Evolutionary conservation across 2,113 vertebrate genomes (phyloP), one percentile per base, ranked within the genome.

Genomic region (Atherinomorus stipes): DNA sequence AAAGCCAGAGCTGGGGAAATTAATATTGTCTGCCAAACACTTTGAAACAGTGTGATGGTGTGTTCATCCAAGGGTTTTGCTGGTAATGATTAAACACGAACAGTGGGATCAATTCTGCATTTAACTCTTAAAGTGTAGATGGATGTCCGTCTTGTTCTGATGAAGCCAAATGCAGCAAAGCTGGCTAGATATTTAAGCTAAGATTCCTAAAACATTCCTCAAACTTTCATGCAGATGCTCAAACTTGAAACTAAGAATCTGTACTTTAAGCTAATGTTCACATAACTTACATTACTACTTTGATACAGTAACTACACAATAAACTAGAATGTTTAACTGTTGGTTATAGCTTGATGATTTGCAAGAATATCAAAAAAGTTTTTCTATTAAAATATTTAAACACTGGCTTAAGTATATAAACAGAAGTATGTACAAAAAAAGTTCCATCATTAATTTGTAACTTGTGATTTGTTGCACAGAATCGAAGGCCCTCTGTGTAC

Each of bases 401-500:
- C 2, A n/a, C 18, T n/a, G n/a, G n/a, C 44, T 47, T 19, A 7
- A n/a, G 4, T 8, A 19, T 47, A 47, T 18, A 1, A n/a, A 47
- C 19, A 47, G 19, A 1, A 47, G 18, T 5, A 47, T 12, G 2
- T 1, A 25, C 11, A 4, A 21, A 0, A 23, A 9, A 56, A 53
- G 4, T 11, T 11, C 52, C 21, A 22, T 21, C 3, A 65, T 1
- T 0, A 15, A 49, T 45, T 58, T 45, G 0, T 31, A n/a, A 66
- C 15, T 7, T 77, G 2, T 15, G 8, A 47, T 47, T 68, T 42
- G 44, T 59, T 71, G 81, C 85, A 49, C 90, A 99, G 97, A 99
- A 98, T 83, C 95, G 97, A 81, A 94, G 97, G 50, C 97, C 97
- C 0, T 98, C 97, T 6, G 97, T 99, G 25, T 99, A 99, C 83